Percentiles rank a stretch among this genome's conserved stretches.
These are phyloP conservation scores for Vanessa cardui DNA, from an alignment of 2,888 invertebrate species.

Conservation along the genomic window DNA sequence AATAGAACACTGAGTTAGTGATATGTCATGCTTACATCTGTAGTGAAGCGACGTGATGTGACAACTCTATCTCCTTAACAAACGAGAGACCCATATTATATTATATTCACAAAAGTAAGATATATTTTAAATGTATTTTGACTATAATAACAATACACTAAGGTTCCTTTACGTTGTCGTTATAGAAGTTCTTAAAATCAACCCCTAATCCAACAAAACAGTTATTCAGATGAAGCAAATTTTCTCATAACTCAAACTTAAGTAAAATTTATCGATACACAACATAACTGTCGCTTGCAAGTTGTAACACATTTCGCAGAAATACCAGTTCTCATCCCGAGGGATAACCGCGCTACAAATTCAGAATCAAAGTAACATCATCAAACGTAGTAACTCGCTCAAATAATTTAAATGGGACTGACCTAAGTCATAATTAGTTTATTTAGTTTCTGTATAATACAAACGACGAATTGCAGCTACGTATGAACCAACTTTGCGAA, in stretches of 20 bases:
- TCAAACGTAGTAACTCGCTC: conserved; percentile 32
- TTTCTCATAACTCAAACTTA: not conserved
- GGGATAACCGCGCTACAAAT: conserved; percentile 35
- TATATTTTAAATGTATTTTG: too few species aligned
- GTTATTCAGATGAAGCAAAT: too few species aligned
- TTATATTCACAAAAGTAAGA: too few species aligned
- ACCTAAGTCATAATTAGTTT: conserved; percentile 34
- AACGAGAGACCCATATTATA: too few species aligned
- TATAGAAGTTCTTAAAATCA: too few species aligned
- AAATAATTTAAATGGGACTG: conserved; percentile 35
- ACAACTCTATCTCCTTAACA: too few species aligned
- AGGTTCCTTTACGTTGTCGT: too few species aligned
- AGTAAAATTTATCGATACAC: conserved; percentile 8
- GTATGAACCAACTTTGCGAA: conserved; percentile 7
- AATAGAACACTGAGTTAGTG: too few species aligned
- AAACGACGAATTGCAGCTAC: conserved; percentile 23
- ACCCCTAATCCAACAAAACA: too few species aligned
- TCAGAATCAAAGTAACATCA: conserved; percentile 39
- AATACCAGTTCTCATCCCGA: conserved; percentile 25
- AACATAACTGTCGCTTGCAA: conserved; percentile 9
- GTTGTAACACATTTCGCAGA: conserved; percentile 20
- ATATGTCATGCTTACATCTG: too few species aligned
- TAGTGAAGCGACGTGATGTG: too few species aligned
- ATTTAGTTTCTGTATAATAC: conserved; percentile 38
- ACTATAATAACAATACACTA: too few species aligned